phyloP scores from a whole-genome alignment of 1,140 invertebrate species.

The Plectrocnemia conspersa region DNA sequence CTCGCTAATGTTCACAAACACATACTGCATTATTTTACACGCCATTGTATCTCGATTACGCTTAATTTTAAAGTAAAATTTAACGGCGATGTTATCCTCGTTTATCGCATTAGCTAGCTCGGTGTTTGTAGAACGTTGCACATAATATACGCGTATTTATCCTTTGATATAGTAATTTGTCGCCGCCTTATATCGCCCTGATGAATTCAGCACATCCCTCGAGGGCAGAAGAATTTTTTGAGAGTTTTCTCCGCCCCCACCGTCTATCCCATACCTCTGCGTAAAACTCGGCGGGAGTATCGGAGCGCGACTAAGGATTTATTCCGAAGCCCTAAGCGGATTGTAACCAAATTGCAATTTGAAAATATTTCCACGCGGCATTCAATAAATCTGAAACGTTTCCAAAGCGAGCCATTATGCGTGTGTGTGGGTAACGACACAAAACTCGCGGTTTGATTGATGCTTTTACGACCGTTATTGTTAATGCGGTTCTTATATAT shows the following conservation, averaged over 20 bases:
- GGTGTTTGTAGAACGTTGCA: too few relatives aligned
- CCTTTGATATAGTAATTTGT: too few relatives aligned
- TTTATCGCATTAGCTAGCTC: not conserved
- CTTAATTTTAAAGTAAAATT: too few relatives aligned
- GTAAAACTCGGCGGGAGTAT: not conserved
- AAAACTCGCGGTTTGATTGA: too few relatives aligned
- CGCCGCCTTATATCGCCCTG: not conserved
- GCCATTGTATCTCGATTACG: too few relatives aligned
- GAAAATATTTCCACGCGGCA: conserved; percentile 33
- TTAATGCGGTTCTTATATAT: too few relatives aligned
- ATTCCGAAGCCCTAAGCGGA: conserved; percentile 33
- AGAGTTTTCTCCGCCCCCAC: not conserved
- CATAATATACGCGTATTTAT: too few relatives aligned
- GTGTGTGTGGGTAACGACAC: too few relatives aligned
- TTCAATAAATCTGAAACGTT: conserved; percentile 22
- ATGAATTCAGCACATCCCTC: not conserved
- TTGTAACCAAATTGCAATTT: conserved; percentile 36
- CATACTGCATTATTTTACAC: too few relatives aligned
- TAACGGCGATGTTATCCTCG: not conserved
- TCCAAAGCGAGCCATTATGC: too few relatives aligned
- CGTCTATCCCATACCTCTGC: not conserved
- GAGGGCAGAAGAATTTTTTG: not conserved
- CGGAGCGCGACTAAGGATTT: conserved; percentile 21
- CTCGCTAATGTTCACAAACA: too few relatives aligned
- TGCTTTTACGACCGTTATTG: too few relatives aligned